Conservation (phyloP, 2,888 invertebrate species). For the Drosophila setosimentum region DNA sequence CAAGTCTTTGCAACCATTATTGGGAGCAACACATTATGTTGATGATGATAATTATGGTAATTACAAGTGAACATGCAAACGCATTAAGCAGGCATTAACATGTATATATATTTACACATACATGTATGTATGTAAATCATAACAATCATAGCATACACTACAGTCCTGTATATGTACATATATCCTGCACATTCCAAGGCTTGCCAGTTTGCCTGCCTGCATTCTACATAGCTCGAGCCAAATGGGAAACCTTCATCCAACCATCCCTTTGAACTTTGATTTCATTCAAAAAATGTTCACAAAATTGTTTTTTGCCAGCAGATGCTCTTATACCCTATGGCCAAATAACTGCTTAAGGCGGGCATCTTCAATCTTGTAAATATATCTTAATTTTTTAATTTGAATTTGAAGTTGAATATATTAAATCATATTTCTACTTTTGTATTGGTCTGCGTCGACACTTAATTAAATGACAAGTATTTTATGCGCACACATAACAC, state of each 20-base stretch:
- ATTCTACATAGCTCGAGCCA: slow-evolving; percentile 6
- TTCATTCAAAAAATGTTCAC: slow-evolving; percentile 46
- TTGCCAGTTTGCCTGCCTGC: not conserved
- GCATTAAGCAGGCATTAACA: slow-evolving; percentile 36
- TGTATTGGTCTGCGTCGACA: not conserved
- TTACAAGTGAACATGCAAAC: slow-evolving; percentile 13
- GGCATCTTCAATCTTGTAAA: not conserved
- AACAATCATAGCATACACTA: slow-evolving; percentile 20
- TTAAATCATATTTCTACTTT: not conserved
- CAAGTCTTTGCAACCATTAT: slow-evolving; percentile 10
- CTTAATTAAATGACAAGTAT: too few species aligned
- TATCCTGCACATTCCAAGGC: slow-evolving; percentile 22
- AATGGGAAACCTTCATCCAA: slow-evolving; percentile 6
- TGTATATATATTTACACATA: slow-evolving; percentile 15
- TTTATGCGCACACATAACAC: not conserved
- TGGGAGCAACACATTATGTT: slow-evolving; percentile 15
- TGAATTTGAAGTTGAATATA: not conserved
- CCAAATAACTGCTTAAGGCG: not conserved
- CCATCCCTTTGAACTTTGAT: slow-evolving; percentile 54
- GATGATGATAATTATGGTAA: slow-evolving; percentile 48
- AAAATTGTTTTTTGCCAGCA: slow-evolving; percentile 27
- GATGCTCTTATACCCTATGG: slow-evolving; percentile 14
- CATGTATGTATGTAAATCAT: not conserved
- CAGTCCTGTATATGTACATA: not conserved
- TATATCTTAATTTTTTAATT: not conserved